phyloP scores from a whole-genome alignment of 30 jellyfish, hydroid and myxozoan genomes.

The Pseudorhiza aurosa region DNA sequence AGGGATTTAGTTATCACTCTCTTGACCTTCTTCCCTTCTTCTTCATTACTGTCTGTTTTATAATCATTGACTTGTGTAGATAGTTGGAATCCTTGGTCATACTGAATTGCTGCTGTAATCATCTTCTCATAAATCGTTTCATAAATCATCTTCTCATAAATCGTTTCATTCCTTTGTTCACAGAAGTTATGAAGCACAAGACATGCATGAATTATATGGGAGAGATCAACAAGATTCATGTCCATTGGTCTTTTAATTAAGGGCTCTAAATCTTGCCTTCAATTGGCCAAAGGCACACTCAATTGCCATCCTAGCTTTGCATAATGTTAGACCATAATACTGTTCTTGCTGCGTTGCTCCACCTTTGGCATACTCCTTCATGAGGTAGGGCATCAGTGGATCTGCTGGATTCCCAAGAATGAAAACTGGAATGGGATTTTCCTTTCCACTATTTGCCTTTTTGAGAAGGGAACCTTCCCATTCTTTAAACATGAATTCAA shows the following conservation, averaged over 20 bases:
- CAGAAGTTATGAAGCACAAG: conserved; percentile 3
- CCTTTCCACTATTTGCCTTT: neutral
- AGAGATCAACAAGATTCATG: conserved; percentile 36
- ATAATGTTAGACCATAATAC: conserved; percentile 2
- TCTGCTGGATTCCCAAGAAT: conserved; percentile 21
- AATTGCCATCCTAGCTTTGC: conserved; percentile 55
- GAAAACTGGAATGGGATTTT: conserved; percentile 32
- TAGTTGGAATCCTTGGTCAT: conserved; percentile 59
- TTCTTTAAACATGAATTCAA: conserved; percentile 5
- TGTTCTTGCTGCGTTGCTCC: conserved; percentile 30
- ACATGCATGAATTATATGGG: conserved; percentile 28
- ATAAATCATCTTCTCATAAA: neutral
- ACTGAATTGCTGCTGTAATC: neutral
- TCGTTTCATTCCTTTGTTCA: neutral
- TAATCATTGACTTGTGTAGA: conserved; percentile 2
- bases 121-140: too few species aligned
- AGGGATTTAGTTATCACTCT: conserved; percentile 15
- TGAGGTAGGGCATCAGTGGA: conserved; percentile 1
- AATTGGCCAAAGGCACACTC: conserved; percentile 71
- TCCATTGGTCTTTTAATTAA: conserved; percentile 62
- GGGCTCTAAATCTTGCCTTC: conserved; percentile 63
- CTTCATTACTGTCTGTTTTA: conserved; percentile 22
- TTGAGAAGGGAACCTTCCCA: conserved; percentile 8
- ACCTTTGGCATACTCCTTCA: conserved; percentile 17
- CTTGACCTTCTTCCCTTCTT: conserved; percentile 28